A percentile compares a stretch with the other conserved stretches of the same genome.
These are phyloP conservation scores for Phoebastria nigripes DNA, from an alignment of 2,797 vertebrate species.

Conservation along the genomic window DNA sequence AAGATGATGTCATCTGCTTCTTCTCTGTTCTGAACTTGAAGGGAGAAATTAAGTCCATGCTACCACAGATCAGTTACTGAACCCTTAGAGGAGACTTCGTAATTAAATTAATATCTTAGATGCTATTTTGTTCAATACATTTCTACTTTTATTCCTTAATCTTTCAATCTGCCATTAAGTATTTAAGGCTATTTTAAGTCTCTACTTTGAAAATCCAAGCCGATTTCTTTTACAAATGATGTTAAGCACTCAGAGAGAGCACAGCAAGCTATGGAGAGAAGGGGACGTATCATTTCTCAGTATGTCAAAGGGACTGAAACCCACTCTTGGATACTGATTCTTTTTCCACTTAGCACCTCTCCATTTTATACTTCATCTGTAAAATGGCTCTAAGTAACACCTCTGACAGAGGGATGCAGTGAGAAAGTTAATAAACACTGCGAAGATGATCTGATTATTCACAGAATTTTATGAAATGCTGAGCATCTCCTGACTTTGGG, in stretches of 20 bases:
- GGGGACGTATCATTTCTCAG: not conserved
- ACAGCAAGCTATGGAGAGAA: not conserved
- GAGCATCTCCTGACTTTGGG: not conserved
- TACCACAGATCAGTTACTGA: conserved; percentile 13
- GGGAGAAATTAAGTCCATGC: conserved; percentile 14
- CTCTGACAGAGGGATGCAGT: not conserved
- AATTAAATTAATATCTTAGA: conserved; percentile 58
- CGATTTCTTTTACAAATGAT: not conserved
- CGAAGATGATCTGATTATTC: not conserved
- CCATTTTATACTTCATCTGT: not conserved
- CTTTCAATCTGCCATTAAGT: conserved; percentile 52
- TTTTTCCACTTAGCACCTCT: not conserved
- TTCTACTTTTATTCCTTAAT: conserved; percentile 31
- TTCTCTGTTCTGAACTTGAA: conserved; percentile 10
- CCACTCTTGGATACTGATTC: not conserved
- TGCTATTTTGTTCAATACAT: conserved; percentile 28
- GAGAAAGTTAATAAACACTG: not conserved
- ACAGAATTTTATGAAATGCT: not conserved
- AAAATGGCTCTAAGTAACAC: not conserved
- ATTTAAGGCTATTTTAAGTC: conserved; percentile 52
- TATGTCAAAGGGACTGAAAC: not conserved
- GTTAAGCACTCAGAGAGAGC: not conserved
- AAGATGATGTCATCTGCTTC: not conserved
- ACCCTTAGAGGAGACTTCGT: not conserved
- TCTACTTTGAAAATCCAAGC: conserved; percentile 31